phyloP scores from a whole-genome alignment of 2,888 invertebrate genomes.

The Plebejus anna region DNA sequence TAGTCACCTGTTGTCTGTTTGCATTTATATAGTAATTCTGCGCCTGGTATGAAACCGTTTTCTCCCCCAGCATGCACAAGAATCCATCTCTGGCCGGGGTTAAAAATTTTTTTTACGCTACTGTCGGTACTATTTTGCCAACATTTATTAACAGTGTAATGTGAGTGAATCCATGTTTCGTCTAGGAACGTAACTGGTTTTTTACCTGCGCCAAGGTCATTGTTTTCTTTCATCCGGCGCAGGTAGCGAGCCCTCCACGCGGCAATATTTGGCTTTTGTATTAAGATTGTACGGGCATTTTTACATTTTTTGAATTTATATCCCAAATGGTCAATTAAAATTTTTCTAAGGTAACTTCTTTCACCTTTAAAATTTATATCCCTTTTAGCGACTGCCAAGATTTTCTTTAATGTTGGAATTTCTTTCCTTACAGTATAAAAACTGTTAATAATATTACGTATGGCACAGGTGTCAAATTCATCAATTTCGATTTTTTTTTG shows the following conservation, averaged over 20 bases:
- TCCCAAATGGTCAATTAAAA: too few species aligned
- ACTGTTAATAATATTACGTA: too few species aligned
- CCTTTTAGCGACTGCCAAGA: too few species aligned
- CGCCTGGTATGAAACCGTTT: too few species aligned
- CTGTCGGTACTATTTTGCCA: conserved; percentile 33
- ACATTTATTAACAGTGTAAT: conserved; percentile 31
- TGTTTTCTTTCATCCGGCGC: conserved; percentile 39
- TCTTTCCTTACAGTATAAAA: too few species aligned
- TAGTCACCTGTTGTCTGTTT: conserved; percentile 2
- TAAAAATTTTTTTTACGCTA: conserved; percentile 32
- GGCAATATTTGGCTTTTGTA: conserved; percentile 37
- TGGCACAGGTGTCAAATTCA: neutral
- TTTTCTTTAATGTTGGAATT: too few species aligned
- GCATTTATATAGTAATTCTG: conserved; percentile 26
- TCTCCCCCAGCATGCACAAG: conserved; percentile 6
- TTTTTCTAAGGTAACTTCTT: neutral
- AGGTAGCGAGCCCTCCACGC: conserved; percentile 43
- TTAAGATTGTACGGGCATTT: neutral
- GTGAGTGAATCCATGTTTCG: conserved; percentile 40
- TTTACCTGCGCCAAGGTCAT: conserved; percentile 39
- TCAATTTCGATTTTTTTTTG: conserved; percentile 20
- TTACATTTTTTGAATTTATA: too few species aligned
- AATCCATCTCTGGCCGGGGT: conserved; percentile 35
- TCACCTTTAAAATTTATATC: too few species aligned
- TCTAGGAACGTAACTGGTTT: conserved; percentile 37